Base-by-base conservation (phyloP, 2,113 vertebrate genomes). In the Azemiops feae region DNA sequence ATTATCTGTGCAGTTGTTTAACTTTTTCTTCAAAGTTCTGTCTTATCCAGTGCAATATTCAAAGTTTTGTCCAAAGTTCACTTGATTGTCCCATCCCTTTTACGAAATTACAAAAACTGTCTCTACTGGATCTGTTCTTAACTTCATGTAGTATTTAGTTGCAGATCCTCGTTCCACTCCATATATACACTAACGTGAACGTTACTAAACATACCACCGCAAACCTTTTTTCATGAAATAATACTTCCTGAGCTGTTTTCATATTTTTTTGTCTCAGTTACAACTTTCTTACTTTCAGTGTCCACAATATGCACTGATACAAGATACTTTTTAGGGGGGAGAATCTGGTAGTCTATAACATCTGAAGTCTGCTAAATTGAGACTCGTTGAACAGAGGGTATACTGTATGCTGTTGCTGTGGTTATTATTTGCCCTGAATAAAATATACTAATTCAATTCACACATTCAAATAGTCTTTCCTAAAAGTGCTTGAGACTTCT, bases 401-500 rank as follows among this genome's bases (percentile, higher is more conserved):
- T 81, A 22, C 34, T 81, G 18, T 43, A 93, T 58, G 81, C 89
- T 95, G 92, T 81, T 43, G 81, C 69, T 91, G 45, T 92, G 39
- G 22, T 94, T 57, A 91, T 52, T 91, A 90, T 52, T 90, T 93
- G 20, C 20, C 87, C 94, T 91, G 95, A 95, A 95, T 95, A 92
- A 95, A 58, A 93, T 10, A 85, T 16, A 93, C 22, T 94, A 92
- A 94, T 94, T 95, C 92, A 94, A 94, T 94, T 85, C 94, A 95
- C 94, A 95, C 87, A 97, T 96, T 95, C 91, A 92, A 94, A 91
- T 81, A 93, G 69, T 95, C 50, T 55, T 92, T 96, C 91, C 88
- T 45, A 43, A 97, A 96, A 96, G 94, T 97, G 97, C 95, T 96
- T 98, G 97, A 98, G 98, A 98, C 98, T 98, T 99, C 96, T 94